Conservation (phyloP, 2,797 vertebrate genomes). For the Cephalopachus bancanus region DNA sequence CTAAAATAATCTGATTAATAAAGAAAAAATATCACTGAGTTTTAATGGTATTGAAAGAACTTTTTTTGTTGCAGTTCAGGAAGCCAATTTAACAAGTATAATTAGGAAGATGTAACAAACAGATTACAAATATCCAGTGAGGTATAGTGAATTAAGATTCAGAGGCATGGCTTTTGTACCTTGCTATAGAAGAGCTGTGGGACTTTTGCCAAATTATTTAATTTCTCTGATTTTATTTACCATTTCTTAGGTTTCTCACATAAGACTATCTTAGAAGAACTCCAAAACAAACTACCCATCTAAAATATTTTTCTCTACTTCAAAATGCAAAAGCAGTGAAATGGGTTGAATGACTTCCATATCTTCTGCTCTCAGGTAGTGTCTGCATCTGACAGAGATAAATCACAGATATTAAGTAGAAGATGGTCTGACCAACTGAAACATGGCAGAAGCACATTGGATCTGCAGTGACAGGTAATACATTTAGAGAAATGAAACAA, state of each 20-base stretch:
- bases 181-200: background rate
- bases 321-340: background rate
- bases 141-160: background rate
- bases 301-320: background rate
- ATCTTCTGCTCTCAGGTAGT: background rate
- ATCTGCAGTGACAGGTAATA: background rate
- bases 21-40: background rate
- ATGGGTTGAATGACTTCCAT: background rate
- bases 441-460: background rate
- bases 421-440: background rate
- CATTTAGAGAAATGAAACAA: background rate
- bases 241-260: background rate
- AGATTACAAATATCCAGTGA: background rate
- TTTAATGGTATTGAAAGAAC: conserved; percentile 16
- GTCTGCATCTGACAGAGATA: background rate
- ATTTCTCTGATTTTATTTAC: background rate
- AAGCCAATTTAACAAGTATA: background rate
- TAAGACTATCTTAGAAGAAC: background rate
- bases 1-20: background rate
- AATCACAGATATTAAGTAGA: background rate
- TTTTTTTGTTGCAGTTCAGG: background rate
- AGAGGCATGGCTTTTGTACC: background rate
- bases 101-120: background rate
- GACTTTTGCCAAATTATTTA: background rate
- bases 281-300: background rate